A percentile compares a stretch with the other conserved stretches of the same genome.
phyloP scores from a whole-genome alignment of 2,797 vertebrate species.

The Chrysocyon brachyurus region DNA sequence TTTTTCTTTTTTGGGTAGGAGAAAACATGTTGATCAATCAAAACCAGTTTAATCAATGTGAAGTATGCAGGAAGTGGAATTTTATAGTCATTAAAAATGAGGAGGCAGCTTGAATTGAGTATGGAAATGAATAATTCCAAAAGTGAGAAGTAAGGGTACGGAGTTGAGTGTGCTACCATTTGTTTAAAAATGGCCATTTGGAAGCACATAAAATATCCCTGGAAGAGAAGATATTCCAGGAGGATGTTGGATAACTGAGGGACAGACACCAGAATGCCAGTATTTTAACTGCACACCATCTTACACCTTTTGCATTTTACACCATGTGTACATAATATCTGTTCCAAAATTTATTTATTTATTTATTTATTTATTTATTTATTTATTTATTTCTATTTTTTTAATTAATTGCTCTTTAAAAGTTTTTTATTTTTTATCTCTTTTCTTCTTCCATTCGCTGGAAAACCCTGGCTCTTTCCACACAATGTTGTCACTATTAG shows the following conservation, averaged over 20 bases:
- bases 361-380: background rate
- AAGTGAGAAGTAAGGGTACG: background rate
- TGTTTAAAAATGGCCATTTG: background rate
- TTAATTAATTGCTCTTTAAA: background rate
- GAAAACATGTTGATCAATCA: background rate
- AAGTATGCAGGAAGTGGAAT: background rate
- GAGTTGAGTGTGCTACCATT: background rate
- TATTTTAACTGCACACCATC: background rate
- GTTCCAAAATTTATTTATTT: background rate
- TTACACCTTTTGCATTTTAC: conserved; percentile 6
- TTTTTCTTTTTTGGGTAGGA: background rate
- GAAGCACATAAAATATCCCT: background rate
- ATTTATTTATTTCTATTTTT: background rate
- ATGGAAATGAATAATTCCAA: background rate
- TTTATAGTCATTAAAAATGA: conserved; percentile 7
- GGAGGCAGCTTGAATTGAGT: background rate
- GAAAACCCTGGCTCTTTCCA: conserved; percentile 47
- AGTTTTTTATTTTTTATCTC: background rate
- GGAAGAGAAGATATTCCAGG: background rate
- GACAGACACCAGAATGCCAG: background rate
- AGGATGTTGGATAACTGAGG: background rate
- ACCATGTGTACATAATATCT: background rate
- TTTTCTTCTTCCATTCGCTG: background rate
- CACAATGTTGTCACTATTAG: background rate
- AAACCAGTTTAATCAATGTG: background rate